Percentiles rank a stretch among this genome's conserved stretches.
phyloP scores from a whole-genome alignment of 2,113 vertebrate species.

The Notothenia rossii region DNA sequence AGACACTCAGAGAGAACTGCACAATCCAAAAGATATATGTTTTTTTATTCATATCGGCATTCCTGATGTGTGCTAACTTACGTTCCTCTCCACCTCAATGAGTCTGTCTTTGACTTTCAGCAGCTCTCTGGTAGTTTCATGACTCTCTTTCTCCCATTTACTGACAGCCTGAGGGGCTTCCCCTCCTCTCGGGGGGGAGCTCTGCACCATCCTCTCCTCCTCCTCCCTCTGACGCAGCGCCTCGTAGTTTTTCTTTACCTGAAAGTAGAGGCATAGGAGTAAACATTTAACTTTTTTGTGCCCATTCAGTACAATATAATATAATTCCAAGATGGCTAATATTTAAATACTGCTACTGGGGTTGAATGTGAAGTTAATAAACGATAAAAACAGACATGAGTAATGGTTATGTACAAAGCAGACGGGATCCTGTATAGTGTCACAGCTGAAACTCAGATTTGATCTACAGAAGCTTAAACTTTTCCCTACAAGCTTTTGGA shows the following conservation, averaged over 20 bases:
- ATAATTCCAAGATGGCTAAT: neutral
- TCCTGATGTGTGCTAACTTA: conserved; percentile 76
- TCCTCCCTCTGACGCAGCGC: conserved; percentile 97
- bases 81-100: conserved; percentile 98
- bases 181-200: conserved; percentile 86
- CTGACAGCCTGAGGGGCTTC: conserved; percentile 85
- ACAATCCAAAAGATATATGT: neutral
- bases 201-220: conserved; percentile 94
- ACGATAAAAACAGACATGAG: neutral
- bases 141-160: conserved; percentile 96
- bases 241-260: conserved; percentile 99
- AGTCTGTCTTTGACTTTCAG: conserved; percentile 96
- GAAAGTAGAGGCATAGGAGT: neutral
- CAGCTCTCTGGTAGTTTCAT: conserved; percentile 95
- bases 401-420: neutral
- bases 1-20: neutral
- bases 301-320: neutral
- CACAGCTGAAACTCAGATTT: neutral
- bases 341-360: neutral
- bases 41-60: neutral
- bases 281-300: neutral
- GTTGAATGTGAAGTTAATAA: neutral
- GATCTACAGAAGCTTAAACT: neutral
- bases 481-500: neutral
- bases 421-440: neutral